These are phyloP conservation scores for Crossaster papposus DNA, from an alignment of 53 echinoderm and acorn worm genomes.

Conservation along the genomic window DNA sequence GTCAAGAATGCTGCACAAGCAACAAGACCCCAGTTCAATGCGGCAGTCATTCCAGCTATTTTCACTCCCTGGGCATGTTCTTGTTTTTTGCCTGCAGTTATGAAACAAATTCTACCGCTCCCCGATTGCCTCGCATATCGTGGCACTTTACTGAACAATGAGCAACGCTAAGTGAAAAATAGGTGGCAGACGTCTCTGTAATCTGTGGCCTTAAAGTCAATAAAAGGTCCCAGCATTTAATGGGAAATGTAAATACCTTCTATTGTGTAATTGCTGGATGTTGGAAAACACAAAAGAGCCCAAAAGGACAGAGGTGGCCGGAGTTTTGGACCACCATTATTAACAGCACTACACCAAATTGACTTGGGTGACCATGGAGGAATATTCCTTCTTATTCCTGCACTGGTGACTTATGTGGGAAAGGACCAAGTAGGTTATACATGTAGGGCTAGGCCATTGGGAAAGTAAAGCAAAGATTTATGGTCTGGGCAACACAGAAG, in stretches of 20 bases:
- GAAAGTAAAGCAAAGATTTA: neutral
- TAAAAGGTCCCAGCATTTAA: neutral
- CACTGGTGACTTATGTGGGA: neutral
- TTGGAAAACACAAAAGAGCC: neutral
- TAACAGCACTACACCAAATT: neutral
- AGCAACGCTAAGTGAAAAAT: neutral
- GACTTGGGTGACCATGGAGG: neutral
- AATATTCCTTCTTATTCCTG: too few relatives aligned
- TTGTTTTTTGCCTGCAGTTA: slow-evolving; percentile 38
- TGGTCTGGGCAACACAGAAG: neutral
- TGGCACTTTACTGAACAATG: slow-evolving; percentile 3
- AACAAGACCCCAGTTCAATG: neutral
- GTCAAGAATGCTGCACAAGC: neutral
- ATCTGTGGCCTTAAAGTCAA: neutral
- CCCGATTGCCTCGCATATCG: neutral
- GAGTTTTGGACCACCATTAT: neutral
- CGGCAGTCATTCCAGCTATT: slow-evolving; percentile 5
- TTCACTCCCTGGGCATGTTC: neutral
- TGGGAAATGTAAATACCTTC: neutral
- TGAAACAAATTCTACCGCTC: slow-evolving; percentile 27
- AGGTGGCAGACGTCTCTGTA: neutral
- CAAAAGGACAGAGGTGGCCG: neutral
- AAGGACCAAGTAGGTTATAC: neutral
- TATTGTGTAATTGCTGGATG: neutral
- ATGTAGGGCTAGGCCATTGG: slow-evolving; percentile 11